Evolutionary conservation across 1,140 invertebrate genomes (phyloP), one percentile per base, ranked within the genome.

Genomic region (Lasioglossum albipes): DNA sequence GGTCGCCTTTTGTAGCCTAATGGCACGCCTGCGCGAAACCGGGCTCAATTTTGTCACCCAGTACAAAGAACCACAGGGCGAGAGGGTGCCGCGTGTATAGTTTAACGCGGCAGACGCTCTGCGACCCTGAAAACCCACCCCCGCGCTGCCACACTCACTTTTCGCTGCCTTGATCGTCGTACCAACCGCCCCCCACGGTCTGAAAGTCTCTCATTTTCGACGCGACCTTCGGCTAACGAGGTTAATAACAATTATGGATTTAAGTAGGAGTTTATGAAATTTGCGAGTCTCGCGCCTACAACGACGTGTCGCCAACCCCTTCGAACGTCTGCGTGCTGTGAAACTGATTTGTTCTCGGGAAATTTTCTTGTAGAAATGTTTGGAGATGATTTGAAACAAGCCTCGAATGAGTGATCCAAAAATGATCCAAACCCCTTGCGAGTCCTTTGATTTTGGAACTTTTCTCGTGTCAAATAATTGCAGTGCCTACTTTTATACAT

Each of bases 41-140:
- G 68, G 69, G 85, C 84, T 79, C 82, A 87, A 87, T 87, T 87
- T 87, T 87, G 82, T 87, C 86, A 73, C 79, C 52, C 72, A 65
- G 52, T 72, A 84, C 86, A 87, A 87, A 87, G 86, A 77, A 57
- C 75, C 75, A 80, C 81, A 86, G 84, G 84, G 85, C 79, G 62
- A 36, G 85, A 74, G 80, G 45, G 9, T 49, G 45, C 45, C 74
- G 69, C 49, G 2, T 74, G 73, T 85, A 86, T 85, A 84, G 81
- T 78, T 83, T 83, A 86, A 79, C 85, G 57, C 71, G 45, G 31
- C 66, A 70, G 54, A 73, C 79, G 68, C 79, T 41, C 52, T 65
- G 71, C 62, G 68, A 36, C 82, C 61, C 59, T 83, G 42, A 76
- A 84, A 84, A 71, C 69, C 73, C 7, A 9, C 42, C 7, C 2